Base-by-base conservation (phyloP, 2,113 vertebrate species). In the Anoplopoma fimbria region DNA sequence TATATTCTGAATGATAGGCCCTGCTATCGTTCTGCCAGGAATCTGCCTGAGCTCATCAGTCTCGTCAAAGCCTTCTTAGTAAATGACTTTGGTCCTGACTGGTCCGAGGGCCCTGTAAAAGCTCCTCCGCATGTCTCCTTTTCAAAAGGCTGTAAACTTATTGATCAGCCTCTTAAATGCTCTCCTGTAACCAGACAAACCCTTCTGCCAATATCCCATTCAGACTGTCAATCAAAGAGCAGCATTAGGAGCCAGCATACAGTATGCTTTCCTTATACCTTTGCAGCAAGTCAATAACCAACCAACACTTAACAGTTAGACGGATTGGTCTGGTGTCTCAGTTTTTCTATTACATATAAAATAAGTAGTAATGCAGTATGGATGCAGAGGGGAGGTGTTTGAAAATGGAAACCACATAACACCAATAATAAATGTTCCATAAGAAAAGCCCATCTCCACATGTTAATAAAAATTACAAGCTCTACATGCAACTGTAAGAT, bases 111-210 rank as follows among this genome's bases (percentile, higher is more conserved):
- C 58, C 81, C 67, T 23, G 76, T 83, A 73, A 88, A 88, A 81
- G 88, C 84, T 68, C 68, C 38, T 63, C 62, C 70, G 77, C 61
- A 29, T 19, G 51, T 76, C 83, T 87, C 77, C 63, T 68, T 65
- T 81, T 71, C 77, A 85, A 36, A 42, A 80, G 63, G 79, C 85
- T 40, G 75, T 34, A 68, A 75, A 73, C 14, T 2, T 83, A 89
- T 87, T 77, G 84, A 91, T 88, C 55, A 19, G 51, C 2, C 4
- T 65, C 49, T 83, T 73, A 81, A 87, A 82, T 25, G 62, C 67
- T 82, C 86, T 69, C 58, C 53, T 62, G 65, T 72, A 80, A 75
- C 84, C 67, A 79, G 36, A 45, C n/a, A 42, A 67, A 74, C 77
- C n/a, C 36, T 55, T 45, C 73, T 73, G 75, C 58, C 68, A 77